These are phyloP conservation scores for Drosophila kanapiae DNA, from an alignment of 1,140 invertebrate species.

Conservation along the genomic window DNA sequence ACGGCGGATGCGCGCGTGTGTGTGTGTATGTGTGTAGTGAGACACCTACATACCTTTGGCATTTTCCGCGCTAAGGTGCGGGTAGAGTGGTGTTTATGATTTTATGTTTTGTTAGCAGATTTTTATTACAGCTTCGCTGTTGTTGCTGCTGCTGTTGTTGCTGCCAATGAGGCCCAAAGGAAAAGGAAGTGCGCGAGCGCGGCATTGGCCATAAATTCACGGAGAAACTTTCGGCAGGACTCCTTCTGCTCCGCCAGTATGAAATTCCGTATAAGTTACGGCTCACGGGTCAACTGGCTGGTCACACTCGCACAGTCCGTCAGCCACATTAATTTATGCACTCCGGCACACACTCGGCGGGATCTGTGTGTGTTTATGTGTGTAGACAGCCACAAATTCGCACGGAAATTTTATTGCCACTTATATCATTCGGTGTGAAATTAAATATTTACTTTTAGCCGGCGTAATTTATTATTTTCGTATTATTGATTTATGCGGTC, in stretches of 20 bases:
- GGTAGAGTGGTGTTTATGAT: conserved; percentile 32
- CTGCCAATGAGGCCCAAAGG: conserved; percentile 68
- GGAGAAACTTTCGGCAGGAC: conserved; percentile 50
- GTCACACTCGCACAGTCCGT: conserved; percentile 29
- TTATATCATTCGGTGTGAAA: conserved; percentile 61
- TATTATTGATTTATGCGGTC: conserved; percentile 70
- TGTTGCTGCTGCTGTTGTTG: conserved; percentile 5
- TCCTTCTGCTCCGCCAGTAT: neutral
- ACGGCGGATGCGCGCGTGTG: conserved; percentile 10
- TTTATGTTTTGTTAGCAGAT: conserved; percentile 45
- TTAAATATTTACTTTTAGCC: conserved; percentile 73
- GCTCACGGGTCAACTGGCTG: conserved; percentile 53
- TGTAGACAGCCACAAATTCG: conserved; percentile 43
- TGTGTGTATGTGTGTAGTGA: neutral
- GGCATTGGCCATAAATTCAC: conserved; percentile 64
- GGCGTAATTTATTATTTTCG: conserved; percentile 49
- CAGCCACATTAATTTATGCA: conserved; percentile 71
- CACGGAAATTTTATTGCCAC: conserved; percentile 66
- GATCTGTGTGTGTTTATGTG: neutral
- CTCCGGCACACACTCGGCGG: neutral
- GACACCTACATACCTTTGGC: conserved; percentile 57
- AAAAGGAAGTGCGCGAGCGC: conserved; percentile 73
- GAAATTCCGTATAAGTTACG: conserved; percentile 35
- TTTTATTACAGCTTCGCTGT: conserved; percentile 20
- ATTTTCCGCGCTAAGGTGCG: conserved; percentile 22